A percentile compares a stretch with the other conserved stretches of the same genome.
These are phyloP conservation scores for Frankliniella intonsa DNA, from an alignment of 2,888 invertebrate genomes.

Conservation along the genomic window DNA sequence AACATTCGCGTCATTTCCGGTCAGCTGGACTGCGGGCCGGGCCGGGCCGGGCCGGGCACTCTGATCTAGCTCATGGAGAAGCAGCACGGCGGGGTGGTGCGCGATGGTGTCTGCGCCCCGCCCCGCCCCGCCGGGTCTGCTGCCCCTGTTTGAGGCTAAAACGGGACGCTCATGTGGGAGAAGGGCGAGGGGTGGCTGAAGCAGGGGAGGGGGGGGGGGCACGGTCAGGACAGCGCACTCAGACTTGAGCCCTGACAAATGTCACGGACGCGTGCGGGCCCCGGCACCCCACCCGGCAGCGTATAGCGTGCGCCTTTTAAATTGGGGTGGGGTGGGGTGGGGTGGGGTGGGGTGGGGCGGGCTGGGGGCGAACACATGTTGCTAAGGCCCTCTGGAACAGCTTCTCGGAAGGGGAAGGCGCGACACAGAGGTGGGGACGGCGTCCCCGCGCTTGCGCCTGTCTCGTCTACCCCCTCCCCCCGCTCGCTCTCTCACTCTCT, in stretches of 20 bases:
- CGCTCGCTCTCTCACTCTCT: not conserved
- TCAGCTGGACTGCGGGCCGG: too few species aligned
- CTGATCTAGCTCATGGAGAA: not conserved
- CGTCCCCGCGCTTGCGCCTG: not conserved
- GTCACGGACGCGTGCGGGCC: constrained; percentile 4
- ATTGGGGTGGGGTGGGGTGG: not conserved
- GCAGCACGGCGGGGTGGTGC: not conserved
- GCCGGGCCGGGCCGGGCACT: too few species aligned
- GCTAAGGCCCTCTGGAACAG: not conserved
- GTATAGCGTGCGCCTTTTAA: not conserved
- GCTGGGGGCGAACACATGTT: not conserved
- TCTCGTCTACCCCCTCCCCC: not conserved
- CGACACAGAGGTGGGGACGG: not conserved
- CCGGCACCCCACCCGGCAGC: too few species aligned
- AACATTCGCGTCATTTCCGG: too few species aligned
- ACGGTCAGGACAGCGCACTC: not conserved
- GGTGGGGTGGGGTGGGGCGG: not conserved
- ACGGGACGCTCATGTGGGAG: too few species aligned
- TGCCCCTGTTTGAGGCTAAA: not conserved
- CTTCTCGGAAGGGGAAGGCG: constrained; percentile 9
- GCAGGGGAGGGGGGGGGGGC: not conserved
- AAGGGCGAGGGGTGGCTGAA: not conserved
- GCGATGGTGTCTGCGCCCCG: not conserved
- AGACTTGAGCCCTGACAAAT: not conserved
- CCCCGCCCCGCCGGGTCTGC: not conserved